Base-by-base conservation (phyloP, 2,888 invertebrate species). In the Drosophila borealis region DNA sequence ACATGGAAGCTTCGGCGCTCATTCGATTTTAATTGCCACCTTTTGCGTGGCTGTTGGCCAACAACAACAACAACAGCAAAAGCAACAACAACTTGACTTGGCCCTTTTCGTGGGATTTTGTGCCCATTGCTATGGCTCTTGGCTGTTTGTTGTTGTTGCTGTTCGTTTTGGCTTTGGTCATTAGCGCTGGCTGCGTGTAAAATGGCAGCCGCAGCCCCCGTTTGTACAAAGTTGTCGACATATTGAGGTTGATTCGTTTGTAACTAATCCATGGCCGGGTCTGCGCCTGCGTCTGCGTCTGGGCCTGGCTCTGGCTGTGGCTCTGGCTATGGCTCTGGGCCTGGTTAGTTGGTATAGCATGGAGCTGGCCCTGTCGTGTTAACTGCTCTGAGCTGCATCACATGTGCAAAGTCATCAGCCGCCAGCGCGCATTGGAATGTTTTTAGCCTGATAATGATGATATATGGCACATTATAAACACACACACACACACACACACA, bases 21-120 rank as follows among this genome's bases (percentile, higher is more conserved):
- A 87, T 89, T 85, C 86, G 89, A 86, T 87, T 87, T 87, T 89
- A 87, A 87, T 87, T 87, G 89, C 86, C 82, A 88, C 88, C 89
- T 88, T 85, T 89, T 77, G 84, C 74, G 67, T 86, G 74, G 78
- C 78, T 51, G 55, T 57, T 59, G 68, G 44, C 44, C 70, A 60
- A 56, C 62, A 63, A 39, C 39, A 59, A 34, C 36, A 34, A 34
- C 48, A 48, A 55, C 53, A 29, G 6, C 51, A 51, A 10, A 37
- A 37, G 4, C 34, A 37, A 33, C 45, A 57, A 21, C 51, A 53
- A 34, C 60, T 71, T 67, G 44, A 37, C 44, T 69, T 66, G 76
- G 81, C 87, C 83, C 86, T 86, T 84, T 88, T 83, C 88, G 88
- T 86, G 88, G 84, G 88, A 88, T 76, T 73, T 75, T 55, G 63